Evolutionary conservation across 2,888 invertebrate species (phyloP), one percentile per base, ranked within the genome.

Genomic region (Thyatira batis): DNA sequence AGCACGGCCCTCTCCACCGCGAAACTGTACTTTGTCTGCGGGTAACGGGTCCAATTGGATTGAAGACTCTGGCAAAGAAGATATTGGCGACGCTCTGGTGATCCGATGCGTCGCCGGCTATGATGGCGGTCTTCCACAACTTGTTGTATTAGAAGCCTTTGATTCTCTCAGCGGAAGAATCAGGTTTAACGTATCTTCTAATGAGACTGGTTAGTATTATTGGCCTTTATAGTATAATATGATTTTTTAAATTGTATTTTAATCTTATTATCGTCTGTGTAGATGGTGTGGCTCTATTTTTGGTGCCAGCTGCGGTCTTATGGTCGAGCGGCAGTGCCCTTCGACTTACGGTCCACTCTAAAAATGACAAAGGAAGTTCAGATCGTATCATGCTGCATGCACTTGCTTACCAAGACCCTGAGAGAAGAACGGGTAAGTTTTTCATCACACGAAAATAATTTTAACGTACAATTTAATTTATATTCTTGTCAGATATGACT

Each of bases 101-200:
- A 95, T 98, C 49, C 96, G 97, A 67, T 98, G 98, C 78, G 94
- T 96, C 60, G 94, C 96, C 0, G 98, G 97, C 0, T 97, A 97
- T 79, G 97, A 98, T 78, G 97, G 97, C 0, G 98, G 98, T 4
- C 93, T 98, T 52, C 96, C 96, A 23, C 98, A 98, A 82, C 93
- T 95, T 60, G 97, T 97, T 76, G 93, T 96, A 45, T 85, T 98
- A 45, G 97, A 98, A 82, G 97, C 97, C 21, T 94, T 96, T 78
- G 96, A 97, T 73, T 94, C 95, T 0, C 86, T 92, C 55, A 95
- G 93, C 33, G 95, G 95, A 69, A 92, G 93, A 53, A 85, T 95
- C 57, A 89, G 95, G 50, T 92, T 96, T 58, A 97, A 97, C 77
- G 92, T 95, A 54, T 95, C 95, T 63, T 95, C 95, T 70, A 89